Conservation (phyloP, 1,140 invertebrate genomes). For the Condylostylus longicornis region DNA sequence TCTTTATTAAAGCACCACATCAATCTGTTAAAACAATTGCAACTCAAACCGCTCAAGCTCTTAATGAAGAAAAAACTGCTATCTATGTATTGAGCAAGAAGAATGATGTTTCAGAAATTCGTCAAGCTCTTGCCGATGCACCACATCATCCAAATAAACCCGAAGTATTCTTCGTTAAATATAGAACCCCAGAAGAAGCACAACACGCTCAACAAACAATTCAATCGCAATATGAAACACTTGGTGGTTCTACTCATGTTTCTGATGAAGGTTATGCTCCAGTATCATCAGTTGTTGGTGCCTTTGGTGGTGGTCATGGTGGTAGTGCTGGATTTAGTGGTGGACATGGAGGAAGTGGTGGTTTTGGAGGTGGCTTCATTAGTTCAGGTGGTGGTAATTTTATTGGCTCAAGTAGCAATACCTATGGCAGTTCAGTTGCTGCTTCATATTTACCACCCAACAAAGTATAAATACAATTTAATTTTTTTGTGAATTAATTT, state of each 20-base stretch:
- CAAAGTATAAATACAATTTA: too few species aligned
- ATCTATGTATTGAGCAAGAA: slow-evolving; percentile 76
- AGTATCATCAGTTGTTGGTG: too few species aligned
- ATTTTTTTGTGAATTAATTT: too few species aligned
- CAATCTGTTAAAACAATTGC: slow-evolving; percentile 45
- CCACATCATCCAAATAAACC: slow-evolving; percentile 45
- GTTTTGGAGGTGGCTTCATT: too few species aligned
- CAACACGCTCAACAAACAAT: slow-evolving; percentile 22
- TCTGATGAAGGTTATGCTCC: too few species aligned
- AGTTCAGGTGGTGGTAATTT: too few species aligned
- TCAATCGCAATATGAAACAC: too few species aligned
- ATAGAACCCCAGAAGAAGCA: slow-evolving; percentile 46
- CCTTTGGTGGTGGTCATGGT: slow-evolving; percentile 10
- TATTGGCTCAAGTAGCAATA: too few species aligned
- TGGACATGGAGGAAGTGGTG: slow-evolving; percentile 7
- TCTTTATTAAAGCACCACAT: slow-evolving; percentile 72
- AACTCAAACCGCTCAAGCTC: slow-evolving; percentile 42
- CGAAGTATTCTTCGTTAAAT: slow-evolving; percentile 58
- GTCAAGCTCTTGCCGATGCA: slow-evolving; percentile 18
- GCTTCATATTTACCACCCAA: too few species aligned
- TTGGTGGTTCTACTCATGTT: too few species aligned
- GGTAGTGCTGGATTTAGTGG: slow-evolving; percentile 9
- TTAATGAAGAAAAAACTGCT: slow-evolving; percentile 69
- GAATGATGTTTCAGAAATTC: slow-evolving; percentile 39
- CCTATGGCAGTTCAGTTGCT: too few species aligned